Conservation (phyloP, 2,797 vertebrate genomes). For the Heterohyrax brucei region DNA sequence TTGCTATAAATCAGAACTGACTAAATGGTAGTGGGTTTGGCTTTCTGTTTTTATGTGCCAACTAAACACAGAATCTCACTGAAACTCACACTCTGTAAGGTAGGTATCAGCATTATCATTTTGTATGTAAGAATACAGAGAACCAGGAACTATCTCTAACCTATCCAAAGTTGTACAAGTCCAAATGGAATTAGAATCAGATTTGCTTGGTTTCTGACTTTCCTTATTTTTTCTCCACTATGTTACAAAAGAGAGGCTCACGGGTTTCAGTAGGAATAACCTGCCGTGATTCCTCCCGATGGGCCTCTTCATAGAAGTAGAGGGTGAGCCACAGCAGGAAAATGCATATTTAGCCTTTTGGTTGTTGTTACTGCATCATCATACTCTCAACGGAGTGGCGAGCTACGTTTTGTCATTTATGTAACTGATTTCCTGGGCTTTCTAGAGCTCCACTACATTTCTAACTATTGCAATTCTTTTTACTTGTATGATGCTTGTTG, state of each 20-base stretch:
- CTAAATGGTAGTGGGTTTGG: too few species aligned
- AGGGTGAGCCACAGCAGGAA: not conserved
- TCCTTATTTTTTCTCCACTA: not conserved
- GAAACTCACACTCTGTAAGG: not conserved
- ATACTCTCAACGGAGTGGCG: slow-evolving; percentile 11
- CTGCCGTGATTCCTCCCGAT: not conserved
- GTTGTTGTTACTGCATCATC: not conserved
- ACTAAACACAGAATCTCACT: not conserved
- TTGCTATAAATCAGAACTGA: too few species aligned
- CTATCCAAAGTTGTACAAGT: not conserved
- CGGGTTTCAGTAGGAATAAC: not conserved
- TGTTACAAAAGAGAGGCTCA: not conserved
- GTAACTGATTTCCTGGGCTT: not conserved
- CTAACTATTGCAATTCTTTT: slow-evolving; percentile 5
- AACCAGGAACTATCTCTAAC: not conserved
- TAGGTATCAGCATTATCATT: slow-evolving; percentile 1
- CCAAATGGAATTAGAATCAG: not conserved
- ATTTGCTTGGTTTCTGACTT: not conserved
- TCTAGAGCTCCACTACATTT: not conserved
- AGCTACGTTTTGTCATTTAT: not conserved
- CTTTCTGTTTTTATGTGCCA: not conserved
- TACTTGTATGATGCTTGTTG: not conserved
- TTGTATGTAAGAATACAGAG: slow-evolving; percentile 1
- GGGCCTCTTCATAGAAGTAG: not conserved
- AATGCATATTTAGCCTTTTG: not conserved